Percentiles rank a stretch among this genome's conserved stretches.
phyloP scores from a whole-genome alignment of 2,888 invertebrate genomes.

The Thymelicus acteon region DNA sequence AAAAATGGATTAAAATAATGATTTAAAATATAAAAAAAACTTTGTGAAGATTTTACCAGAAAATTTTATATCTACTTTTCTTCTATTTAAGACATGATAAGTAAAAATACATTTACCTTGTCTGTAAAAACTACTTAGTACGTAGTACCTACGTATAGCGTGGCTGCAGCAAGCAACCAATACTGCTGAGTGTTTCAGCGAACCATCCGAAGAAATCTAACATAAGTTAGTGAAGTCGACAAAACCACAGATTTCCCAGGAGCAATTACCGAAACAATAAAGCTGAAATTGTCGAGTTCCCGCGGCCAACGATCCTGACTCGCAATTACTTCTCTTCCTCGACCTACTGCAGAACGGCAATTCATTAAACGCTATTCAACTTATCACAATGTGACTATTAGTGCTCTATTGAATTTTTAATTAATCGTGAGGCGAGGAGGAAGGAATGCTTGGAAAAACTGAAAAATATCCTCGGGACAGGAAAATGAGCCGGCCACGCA shows the following conservation, averaged over 20 bases:
- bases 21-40: too few relatives aligned
- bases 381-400: conserved; percentile 79
- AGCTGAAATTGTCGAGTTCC: conserved; percentile 76
- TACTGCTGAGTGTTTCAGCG: conserved; percentile 17
- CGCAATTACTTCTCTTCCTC: conserved; percentile 72
- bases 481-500: conserved; percentile 22
- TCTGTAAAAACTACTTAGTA: too few relatives aligned
- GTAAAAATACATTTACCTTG: too few relatives aligned
- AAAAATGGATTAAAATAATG: too few relatives aligned
- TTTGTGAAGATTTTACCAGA: too few relatives aligned
- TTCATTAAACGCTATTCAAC: conserved; percentile 82
- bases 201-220: conserved; percentile 7
- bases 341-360: conserved; percentile 75
- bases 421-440: conserved; percentile 56
- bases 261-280: conserved; percentile 83
- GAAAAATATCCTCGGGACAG: conserved; percentile 41
- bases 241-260: conserved; percentile 61
- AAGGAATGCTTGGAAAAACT: conserved; percentile 47
- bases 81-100: too few relatives aligned
- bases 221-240: conserved; percentile 19
- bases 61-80: too few relatives aligned
- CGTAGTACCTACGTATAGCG: too few relatives aligned
- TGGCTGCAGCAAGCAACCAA: not conserved
- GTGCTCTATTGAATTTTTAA: conserved; percentile 73
- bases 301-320: conserved; percentile 70